Evolutionary conservation across 2,797 vertebrate species (phyloP).

Genomic region (Protosalanx chinensis): DNA sequence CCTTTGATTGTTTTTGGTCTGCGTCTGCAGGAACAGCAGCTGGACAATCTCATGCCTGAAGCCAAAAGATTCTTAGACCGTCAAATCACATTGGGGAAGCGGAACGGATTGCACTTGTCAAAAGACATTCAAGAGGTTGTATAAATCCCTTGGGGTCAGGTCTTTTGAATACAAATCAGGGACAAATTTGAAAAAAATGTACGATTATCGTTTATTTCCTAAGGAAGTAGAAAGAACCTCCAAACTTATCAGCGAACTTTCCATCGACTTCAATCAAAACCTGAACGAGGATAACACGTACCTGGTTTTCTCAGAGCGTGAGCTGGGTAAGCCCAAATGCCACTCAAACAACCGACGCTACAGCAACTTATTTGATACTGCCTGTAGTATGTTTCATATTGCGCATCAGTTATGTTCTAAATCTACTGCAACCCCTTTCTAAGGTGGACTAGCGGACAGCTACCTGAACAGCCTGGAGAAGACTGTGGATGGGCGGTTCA

Average conservation of each 20-base stretch:
- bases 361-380: background rate
- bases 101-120: constrained; percentile 89
- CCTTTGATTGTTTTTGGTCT: constrained; percentile 29
- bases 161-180: background rate
- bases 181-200: background rate
- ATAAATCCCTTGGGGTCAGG: background rate
- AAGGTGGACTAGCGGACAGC: constrained; percentile 85
- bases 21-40: constrained; percentile 76
- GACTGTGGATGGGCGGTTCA: constrained; percentile 72
- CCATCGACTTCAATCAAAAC: constrained; percentile 94
- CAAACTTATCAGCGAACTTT: constrained; percentile 85
- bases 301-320: constrained; percentile 80
- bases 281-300: constrained; percentile 87
- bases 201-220: constrained; percentile 13
- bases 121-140: constrained; percentile 81
- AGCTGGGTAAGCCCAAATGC: constrained; percentile 75
- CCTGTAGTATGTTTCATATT: background rate
- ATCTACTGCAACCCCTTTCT: background rate
- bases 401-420: no score
- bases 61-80: constrained; percentile 85
- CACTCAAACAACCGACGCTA: background rate
- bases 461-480: constrained; percentile 84
- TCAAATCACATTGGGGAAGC: constrained; percentile 82
- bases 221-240: constrained; percentile 88
- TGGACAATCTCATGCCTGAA: constrained; percentile 75